phyloP scores from a whole-genome alignment of 2,113 vertebrate genomes.

The Centropus unirufus region DNA sequence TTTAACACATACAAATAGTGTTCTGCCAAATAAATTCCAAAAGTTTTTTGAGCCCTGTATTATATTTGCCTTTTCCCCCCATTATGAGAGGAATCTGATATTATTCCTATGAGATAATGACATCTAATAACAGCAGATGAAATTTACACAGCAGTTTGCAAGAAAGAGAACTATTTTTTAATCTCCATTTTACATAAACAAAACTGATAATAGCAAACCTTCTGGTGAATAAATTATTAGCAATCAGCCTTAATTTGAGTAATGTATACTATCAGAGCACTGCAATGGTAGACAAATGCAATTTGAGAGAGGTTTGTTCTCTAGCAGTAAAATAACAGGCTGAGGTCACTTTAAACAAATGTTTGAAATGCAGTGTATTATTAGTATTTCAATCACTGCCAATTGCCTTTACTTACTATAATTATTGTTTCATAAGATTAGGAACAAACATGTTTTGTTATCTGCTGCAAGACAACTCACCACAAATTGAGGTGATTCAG shows the following conservation, averaged over 20 bases:
- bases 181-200: slow-evolving; percentile 17
- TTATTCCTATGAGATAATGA: not conserved
- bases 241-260: slow-evolving; percentile 38
- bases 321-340: slow-evolving; percentile 52
- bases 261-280: not conserved
- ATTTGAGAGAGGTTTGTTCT: slow-evolving; percentile 61
- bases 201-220: slow-evolving; percentile 38
- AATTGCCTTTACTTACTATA: slow-evolving; percentile 65
- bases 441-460: slow-evolving; percentile 21
- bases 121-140: not conserved
- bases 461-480: slow-evolving; percentile 21
- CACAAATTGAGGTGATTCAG: slow-evolving; percentile 35
- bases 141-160: slow-evolving; percentile 13
- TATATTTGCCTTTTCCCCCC: not conserved
- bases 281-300: slow-evolving; percentile 8
- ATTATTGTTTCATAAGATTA: slow-evolving; percentile 60
- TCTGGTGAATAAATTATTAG: slow-evolving; percentile 48
- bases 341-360: slow-evolving; percentile 39
- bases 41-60: not conserved
- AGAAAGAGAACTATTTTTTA: slow-evolving; percentile 12
- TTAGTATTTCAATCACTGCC: slow-evolving; percentile 54
- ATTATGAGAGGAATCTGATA: not conserved
- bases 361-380: slow-evolving; percentile 45
- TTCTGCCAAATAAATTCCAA: not conserved
- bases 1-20: not conserved